Evolutionary conservation across 2,113 vertebrate species (phyloP).

Genomic region (Agelaius phoeniceus): DNA sequence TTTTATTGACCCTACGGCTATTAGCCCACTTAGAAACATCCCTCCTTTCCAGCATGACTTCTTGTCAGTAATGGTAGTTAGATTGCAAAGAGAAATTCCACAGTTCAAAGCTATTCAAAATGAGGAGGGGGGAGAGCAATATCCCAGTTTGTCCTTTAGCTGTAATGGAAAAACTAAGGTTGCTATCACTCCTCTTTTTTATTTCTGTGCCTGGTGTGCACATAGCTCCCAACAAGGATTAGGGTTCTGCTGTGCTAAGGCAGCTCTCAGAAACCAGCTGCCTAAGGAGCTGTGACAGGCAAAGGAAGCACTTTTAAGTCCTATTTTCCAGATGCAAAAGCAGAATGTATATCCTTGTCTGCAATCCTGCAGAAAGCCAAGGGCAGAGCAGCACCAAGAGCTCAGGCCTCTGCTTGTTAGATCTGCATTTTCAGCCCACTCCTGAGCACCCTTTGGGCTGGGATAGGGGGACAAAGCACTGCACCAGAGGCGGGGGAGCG

Average conservation of each 20-base stretch:
- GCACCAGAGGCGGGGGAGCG: background rate
- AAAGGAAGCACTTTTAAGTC: background rate
- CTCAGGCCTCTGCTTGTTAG: background rate
- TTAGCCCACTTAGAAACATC: background rate
- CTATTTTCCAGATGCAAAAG: background rate
- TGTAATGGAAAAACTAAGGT: background rate
- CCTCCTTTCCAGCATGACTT: background rate
- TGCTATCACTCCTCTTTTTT: too few relatives aligned
- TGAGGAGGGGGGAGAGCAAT: background rate
- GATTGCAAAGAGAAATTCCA: background rate
- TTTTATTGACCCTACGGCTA: background rate
- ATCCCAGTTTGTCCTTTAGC: background rate
- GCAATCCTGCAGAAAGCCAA: background rate
- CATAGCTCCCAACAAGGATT: background rate
- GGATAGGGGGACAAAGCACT: background rate
- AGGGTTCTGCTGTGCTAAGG: background rate
- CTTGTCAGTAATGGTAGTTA: background rate
- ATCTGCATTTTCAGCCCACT: background rate
- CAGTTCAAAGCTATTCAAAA: background rate
- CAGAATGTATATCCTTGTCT: background rate
- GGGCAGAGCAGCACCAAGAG: background rate
- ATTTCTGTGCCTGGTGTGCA: background rate
- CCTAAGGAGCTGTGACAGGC: slow-evolving; percentile 9
- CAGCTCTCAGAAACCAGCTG: background rate
- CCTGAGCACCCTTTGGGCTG: background rate